Base-by-base conservation (phyloP, 1,140 invertebrate genomes). In the Drosophila jambulina region DNA sequence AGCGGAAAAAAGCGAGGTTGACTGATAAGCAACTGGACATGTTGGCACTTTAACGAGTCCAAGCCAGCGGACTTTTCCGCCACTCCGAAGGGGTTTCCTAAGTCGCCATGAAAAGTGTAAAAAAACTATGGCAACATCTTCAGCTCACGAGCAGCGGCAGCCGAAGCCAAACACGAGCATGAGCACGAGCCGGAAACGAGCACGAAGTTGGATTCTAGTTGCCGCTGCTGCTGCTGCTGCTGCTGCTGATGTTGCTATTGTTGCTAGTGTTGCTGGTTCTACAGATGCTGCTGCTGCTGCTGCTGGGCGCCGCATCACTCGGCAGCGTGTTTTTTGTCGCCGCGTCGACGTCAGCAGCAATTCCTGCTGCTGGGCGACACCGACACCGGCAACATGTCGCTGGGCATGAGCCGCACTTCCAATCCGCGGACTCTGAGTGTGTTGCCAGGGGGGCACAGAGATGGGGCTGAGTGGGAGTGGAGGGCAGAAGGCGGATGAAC, bases 281-380 rank as follows among this genome's bases (percentile, higher is more conserved):
- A 45, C 54, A 54, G 53, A 56, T 56, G 53, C 17, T 49, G 46
- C 46, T 65, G 43, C 51, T 63, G 40, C 51, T 46, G 51, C 64
- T 87, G 63, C 83, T 87, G 83, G 72, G 84, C 84, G 84, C 84
- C 84, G 84, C 84, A 87, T 87, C 80, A 88, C 48, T 88, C 84
- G 84, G 84, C 84, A 87, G 84, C 84, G 84, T 88, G 69, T 88
- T 87, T 87, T 87, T 87, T 80, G 85, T 87, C 85, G 74, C 69
- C 84, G 85, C 85, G 83, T 87, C 84, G 84, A 88, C 83, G 83
- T 76, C 77, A 88, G 83, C 83, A 78, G 83, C 84, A 88, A 56
- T 61, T 68, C 43, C 75, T 60, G 65, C 79, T 61, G 45, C 61
- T 79, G 67, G 70, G 71, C 75, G 80, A 86, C 79, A 81, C 60